A percentile compares a stretch with the other conserved stretches of the same genome.
Evolutionary conservation across 37 sponge, comb jelly and placozoan genomes (phyloP).

Genomic region (Aplysina aerophoba): DNA sequence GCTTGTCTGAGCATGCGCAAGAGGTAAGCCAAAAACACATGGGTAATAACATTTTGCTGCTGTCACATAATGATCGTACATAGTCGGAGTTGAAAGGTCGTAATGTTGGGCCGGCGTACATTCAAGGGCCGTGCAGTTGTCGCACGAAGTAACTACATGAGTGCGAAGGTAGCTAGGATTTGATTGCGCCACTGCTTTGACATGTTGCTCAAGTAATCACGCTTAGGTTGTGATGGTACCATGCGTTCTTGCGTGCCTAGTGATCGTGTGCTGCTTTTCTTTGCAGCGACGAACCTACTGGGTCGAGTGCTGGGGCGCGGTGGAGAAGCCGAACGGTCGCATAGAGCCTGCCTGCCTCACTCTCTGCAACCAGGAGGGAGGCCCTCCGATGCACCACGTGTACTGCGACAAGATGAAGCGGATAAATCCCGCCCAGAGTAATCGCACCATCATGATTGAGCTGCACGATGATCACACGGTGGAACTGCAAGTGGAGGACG

Average conservation of each 20-base stretch:
- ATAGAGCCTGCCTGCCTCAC: background rate
- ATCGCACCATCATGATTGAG: background rate
- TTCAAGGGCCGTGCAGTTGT: background rate
- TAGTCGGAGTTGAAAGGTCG: no score
- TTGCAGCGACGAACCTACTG: background rate
- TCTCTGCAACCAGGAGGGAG: background rate
- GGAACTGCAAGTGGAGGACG: background rate
- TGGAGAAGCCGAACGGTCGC: background rate
- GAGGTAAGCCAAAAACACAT: no score
- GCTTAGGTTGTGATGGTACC: no score
- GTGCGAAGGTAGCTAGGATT: background rate
- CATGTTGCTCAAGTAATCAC: no score
- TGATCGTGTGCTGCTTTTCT: no score
- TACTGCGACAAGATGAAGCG: conserved; percentile 14
- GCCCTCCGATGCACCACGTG: conserved; percentile 13
- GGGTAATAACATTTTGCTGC: no score
- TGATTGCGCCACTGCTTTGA: no score
- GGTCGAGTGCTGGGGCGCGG: background rate
- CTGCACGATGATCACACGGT: background rate
- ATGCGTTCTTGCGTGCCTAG: no score
- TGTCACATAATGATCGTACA: no score
- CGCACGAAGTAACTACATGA: background rate
- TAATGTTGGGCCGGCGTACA: background rate
- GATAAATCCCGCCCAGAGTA: background rate
- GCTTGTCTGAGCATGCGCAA: no score